Conservation (phyloP, 2,888 invertebrate genomes). For the Odontomyia ornata region DNA sequence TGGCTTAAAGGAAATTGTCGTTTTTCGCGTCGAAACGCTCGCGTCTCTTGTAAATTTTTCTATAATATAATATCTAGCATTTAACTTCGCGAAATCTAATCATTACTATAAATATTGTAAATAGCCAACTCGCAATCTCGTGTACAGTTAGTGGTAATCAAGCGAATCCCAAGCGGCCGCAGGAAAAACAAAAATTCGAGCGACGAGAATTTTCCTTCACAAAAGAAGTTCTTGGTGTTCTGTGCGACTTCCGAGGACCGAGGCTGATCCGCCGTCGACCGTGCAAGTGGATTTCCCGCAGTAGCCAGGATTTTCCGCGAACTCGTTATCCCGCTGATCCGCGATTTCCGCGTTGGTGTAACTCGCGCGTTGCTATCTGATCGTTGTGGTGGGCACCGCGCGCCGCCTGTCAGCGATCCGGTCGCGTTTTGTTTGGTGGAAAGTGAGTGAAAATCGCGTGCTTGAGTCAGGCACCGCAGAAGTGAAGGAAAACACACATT, state of each 20-base stretch:
- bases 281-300: background rate
- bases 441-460: background rate
- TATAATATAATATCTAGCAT: slow-evolving; percentile 65
- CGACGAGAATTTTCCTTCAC: background rate
- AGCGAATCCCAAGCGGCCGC: slow-evolving; percentile 52
- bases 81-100: slow-evolving; percentile 55
- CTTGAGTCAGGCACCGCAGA: background rate
- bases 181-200: background rate
- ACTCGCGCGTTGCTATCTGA: background rate
- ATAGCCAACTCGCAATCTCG: slow-evolving; percentile 66
- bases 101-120: slow-evolving; percentile 66
- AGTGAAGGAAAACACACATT: slow-evolving; percentile 13
- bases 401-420: slow-evolving; percentile 9
- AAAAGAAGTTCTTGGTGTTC: slow-evolving; percentile 8
- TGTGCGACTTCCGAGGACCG: background rate
- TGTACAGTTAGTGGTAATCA: slow-evolving; percentile 79
- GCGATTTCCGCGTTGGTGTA: slow-evolving; percentile 14
- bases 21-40: slow-evolving; percentile 38
- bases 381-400: background rate
- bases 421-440: slow-evolving; percentile 22
- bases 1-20: slow-evolving; percentile 41
- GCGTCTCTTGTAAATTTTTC: slow-evolving; percentile 55
- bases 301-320: background rate
- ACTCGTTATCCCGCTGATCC: background rate
- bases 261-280: background rate